Evolutionary conservation across 2,888 invertebrate species (phyloP).

Genomic region (Horisme vitalbata): DNA sequence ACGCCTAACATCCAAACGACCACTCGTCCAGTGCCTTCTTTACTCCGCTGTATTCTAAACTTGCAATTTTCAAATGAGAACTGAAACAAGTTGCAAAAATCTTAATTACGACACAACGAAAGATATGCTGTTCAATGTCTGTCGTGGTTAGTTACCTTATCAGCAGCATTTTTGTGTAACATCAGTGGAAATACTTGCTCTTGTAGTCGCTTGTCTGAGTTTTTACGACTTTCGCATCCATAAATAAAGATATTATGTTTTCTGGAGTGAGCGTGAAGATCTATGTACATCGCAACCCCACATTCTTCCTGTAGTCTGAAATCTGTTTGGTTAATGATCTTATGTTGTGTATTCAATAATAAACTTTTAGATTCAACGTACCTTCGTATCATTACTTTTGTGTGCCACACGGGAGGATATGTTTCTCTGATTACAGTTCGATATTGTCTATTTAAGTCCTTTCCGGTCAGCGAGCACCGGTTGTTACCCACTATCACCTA

Average conservation of each 20-base stretch:
- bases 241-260: constrained; percentile 98
- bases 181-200: constrained; percentile 97
- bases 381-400: constrained; percentile 93
- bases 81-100: constrained; percentile 69
- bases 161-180: constrained; percentile 95
- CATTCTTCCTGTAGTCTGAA: constrained; percentile 93
- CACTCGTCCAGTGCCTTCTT: constrained; percentile 97
- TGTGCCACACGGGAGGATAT: constrained; percentile 97
- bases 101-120: not conserved
- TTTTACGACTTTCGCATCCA: constrained; percentile 94
- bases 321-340: constrained; percentile 27
- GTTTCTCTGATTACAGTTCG: constrained; percentile 95
- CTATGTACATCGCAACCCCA: constrained; percentile 95
- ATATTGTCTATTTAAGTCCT: constrained; percentile 97
- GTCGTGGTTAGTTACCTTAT: constrained; percentile 84
- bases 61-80: constrained; percentile 97
- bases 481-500: constrained; percentile 93
- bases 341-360: constrained; percentile 5
- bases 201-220: constrained; percentile 89
- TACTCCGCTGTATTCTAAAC: constrained; percentile 95
- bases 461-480: constrained; percentile 94
- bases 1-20: constrained; percentile 98
- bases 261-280: constrained; percentile 97
- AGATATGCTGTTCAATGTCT: not conserved
- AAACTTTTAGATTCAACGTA: constrained; percentile 45